phyloP scores from a whole-genome alignment of 2,113 vertebrate genomes.

The Emydura subglobosa region DNA sequence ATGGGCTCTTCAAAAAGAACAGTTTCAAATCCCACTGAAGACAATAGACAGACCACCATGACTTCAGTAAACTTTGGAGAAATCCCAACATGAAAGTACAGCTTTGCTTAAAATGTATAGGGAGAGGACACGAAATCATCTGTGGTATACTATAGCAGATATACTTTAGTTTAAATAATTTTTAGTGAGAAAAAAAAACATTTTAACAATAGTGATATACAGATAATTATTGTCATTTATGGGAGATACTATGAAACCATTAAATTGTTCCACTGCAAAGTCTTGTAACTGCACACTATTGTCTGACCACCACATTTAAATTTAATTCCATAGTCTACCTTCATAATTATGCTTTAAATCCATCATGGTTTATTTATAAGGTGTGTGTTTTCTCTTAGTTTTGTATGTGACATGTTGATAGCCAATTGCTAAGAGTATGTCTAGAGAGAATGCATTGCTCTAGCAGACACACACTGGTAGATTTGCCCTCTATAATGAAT shows the following conservation, averaged over 20 bases:
- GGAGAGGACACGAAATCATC: background rate
- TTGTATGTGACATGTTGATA: background rate
- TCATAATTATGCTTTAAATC: background rate
- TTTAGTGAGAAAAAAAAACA: background rate
- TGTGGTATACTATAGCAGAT: background rate
- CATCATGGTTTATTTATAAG: conserved; percentile 26
- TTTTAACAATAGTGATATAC: background rate
- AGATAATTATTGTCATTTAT: background rate
- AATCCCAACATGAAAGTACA: background rate
- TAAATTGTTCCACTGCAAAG: background rate
- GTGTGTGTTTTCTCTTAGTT: background rate
- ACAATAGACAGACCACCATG: background rate
- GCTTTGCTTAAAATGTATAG: background rate
- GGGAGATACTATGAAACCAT: background rate
- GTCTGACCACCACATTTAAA: background rate
- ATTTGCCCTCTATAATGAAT: background rate
- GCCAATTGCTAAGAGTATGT: background rate
- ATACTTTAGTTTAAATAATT: background rate
- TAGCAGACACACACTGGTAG: background rate
- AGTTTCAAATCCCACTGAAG: background rate
- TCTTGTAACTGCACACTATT: background rate
- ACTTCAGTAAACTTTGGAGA: background rate
- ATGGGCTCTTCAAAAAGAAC: background rate
- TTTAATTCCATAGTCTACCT: background rate
- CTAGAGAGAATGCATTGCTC: background rate